Evolutionary conservation across 2,113 vertebrate species (phyloP).

Genomic region (Callipepla squamata): DNA sequence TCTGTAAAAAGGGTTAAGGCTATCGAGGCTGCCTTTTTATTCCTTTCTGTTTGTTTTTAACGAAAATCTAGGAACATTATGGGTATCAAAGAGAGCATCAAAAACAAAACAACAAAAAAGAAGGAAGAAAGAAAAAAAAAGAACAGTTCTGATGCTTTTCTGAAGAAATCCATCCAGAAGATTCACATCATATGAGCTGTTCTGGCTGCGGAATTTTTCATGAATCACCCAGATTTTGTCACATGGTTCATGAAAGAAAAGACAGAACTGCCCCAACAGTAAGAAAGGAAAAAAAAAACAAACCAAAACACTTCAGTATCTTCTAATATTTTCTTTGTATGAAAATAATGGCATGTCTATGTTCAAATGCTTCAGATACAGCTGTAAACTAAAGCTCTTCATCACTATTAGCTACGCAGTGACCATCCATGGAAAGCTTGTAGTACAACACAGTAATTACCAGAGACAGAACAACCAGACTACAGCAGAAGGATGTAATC

Average conservation of each 20-base stretch:
- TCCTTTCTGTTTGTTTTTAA: background rate
- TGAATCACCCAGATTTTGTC: background rate
- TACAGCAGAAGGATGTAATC: background rate
- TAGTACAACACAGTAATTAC: background rate
- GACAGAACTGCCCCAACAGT: background rate
- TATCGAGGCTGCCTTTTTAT: background rate
- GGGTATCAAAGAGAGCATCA: background rate
- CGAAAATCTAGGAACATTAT: background rate
- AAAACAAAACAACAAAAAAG: background rate
- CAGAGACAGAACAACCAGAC: background rate
- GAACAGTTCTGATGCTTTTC: background rate
- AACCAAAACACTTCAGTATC: background rate
- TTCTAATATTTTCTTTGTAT: background rate
- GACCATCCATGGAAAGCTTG: background rate
- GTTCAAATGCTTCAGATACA: background rate
- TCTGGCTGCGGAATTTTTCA: conserved; percentile 24
- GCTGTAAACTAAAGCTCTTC: background rate
- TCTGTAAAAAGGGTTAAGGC: conserved; percentile 1
- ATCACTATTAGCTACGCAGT: background rate
- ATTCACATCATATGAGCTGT: background rate
- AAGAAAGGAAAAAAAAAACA: conserved; percentile 6
- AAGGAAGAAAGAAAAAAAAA: background rate
- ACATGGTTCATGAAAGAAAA: background rate
- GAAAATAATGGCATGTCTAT: background rate
- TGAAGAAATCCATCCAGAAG: conserved; percentile 19